Evolutionary conservation across 2,797 vertebrate species (phyloP).

Genomic region (Lithobates sylvaticus): DNA sequence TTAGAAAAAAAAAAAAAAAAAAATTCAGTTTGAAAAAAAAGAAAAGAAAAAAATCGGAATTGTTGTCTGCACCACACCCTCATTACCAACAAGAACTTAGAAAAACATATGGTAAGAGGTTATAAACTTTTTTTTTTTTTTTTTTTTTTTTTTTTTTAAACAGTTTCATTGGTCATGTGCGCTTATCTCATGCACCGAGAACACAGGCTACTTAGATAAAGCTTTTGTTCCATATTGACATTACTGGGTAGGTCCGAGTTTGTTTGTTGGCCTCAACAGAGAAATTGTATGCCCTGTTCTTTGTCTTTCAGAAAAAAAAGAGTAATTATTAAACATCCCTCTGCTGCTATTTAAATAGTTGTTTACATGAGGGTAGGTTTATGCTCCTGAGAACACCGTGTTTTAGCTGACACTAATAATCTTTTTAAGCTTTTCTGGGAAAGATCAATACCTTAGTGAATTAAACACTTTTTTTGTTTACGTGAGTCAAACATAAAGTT

Average conservation of each 20-base stretch:
- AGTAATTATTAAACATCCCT: conserved; percentile 72
- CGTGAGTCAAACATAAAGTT: not conserved
- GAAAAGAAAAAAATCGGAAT: conserved; percentile 42
- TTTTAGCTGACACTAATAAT: conserved; percentile 36
- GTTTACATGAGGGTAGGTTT: conserved; percentile 46
- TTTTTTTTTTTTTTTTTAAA: conserved; percentile 55
- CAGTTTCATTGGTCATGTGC: conserved; percentile 68
- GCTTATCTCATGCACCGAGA: conserved; percentile 72
- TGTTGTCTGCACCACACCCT: conserved; percentile 51
- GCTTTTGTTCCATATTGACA: conserved; percentile 77
- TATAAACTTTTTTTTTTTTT: conserved; percentile 64
- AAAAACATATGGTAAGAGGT: conserved; percentile 62
- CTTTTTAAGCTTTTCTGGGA: conserved; percentile 26
- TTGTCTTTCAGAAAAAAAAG: conserved; percentile 64
- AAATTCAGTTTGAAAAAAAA: too few relatives aligned
- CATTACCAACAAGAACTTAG: conserved; percentile 64
- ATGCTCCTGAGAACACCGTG: conserved; percentile 11
- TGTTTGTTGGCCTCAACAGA: conserved; percentile 73
- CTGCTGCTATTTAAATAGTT: conserved; percentile 64
- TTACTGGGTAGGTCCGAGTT: conserved; percentile 73
- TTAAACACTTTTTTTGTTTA: conserved; percentile 1
- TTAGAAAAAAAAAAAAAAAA: not conserved
- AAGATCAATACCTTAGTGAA: conserved; percentile 45
- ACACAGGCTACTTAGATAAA: conserved; percentile 73
- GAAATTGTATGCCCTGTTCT: conserved; percentile 67